Evolutionary conservation across 2,888 invertebrate species (phyloP), one percentile per base, ranked within the genome.

Genomic region (Podabrus alpinus): DNA sequence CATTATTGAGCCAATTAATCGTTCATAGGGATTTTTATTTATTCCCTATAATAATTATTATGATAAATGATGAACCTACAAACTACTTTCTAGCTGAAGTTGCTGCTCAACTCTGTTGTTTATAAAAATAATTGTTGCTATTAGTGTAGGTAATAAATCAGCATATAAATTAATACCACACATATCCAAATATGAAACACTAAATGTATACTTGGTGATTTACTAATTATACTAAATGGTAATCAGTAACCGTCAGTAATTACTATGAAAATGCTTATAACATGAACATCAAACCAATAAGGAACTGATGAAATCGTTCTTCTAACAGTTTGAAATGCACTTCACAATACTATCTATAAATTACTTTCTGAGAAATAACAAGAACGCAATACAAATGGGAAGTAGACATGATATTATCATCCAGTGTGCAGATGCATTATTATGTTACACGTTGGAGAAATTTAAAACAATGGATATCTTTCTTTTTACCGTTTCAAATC

Each of bases 391-490:
- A 66, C 71, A 66, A 71, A 71, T 71, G 59, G 64, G 71, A 71
- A 71, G 66, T 66, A 66, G 66, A 71, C 64, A 71, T 59, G 71
- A 71, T 71, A 64, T 71, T 71, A 71, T 71, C 66, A 59, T 66
- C 64, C 11, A 59, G 64, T 59, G 66, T 59, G 71, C 64, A 66
- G 71, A 71, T 71, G 71, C 64, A 29, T 71, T 45, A 45, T 45
- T 70, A 64, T 70, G 17, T 70, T 71, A 64, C 71, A 62, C 15
- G 19, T 19, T 21, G 66, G 71, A 71, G 71, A 71, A 71, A 71
- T 71, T 71, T 45, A 25, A 71, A 71, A 69, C 69, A 71, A 69
- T 69, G 62, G 62, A 61, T 25, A 24, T 21, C 62, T 62, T 69
- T 45, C 45, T 45, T 45, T 45, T 45, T n/a, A 45, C 45, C 45